A percentile compares a stretch with the other conserved stretches of the same genome.
phyloP scores from a whole-genome alignment of 92 coral and sea anemone genomes.

The Actinernus sp. region DNA sequence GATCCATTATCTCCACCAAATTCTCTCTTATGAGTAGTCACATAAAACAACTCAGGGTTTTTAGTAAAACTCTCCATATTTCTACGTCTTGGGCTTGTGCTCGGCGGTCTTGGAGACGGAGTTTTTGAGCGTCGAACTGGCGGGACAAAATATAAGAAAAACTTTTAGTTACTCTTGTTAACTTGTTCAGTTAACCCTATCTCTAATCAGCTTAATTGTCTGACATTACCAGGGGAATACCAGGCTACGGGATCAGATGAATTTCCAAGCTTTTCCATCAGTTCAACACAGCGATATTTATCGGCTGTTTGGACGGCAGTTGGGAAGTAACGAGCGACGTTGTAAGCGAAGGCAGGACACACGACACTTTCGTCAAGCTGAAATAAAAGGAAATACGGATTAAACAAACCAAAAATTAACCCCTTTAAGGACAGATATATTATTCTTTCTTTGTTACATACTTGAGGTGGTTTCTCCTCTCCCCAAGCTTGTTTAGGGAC shows the following conservation, averaged over 20 bases:
- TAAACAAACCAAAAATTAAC: too few species aligned
- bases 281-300: slow-evolving; percentile 62
- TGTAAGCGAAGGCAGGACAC: slow-evolving; percentile 80
- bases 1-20: slow-evolving; percentile 73
- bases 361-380: slow-evolving; percentile 74
- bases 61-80: slow-evolving; percentile 61
- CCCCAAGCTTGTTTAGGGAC: slow-evolving; percentile 77
- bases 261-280: slow-evolving; percentile 80
- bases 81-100: slow-evolving; percentile 35
- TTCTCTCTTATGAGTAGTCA: slow-evolving; percentile 82
- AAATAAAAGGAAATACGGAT: background rate
- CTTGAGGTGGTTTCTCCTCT: slow-evolving; percentile 53
- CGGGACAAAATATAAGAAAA: slow-evolving; percentile 9
- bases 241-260: slow-evolving; percentile 78
- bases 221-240: slow-evolving; percentile 73
- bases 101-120: slow-evolving; percentile 58
- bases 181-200: too few species aligned
- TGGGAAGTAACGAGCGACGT: slow-evolving; percentile 81
- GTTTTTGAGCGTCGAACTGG: slow-evolving; percentile 41
- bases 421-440: background rate
- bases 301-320: slow-evolving; percentile 44
- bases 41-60: slow-evolving; percentile 77
- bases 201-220: too few species aligned
- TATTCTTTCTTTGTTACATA: slow-evolving; percentile 16
- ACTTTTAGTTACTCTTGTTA: too few species aligned